Conservation (phyloP, 2,888 invertebrate genomes). For the Drosophila longiperda region DNA sequence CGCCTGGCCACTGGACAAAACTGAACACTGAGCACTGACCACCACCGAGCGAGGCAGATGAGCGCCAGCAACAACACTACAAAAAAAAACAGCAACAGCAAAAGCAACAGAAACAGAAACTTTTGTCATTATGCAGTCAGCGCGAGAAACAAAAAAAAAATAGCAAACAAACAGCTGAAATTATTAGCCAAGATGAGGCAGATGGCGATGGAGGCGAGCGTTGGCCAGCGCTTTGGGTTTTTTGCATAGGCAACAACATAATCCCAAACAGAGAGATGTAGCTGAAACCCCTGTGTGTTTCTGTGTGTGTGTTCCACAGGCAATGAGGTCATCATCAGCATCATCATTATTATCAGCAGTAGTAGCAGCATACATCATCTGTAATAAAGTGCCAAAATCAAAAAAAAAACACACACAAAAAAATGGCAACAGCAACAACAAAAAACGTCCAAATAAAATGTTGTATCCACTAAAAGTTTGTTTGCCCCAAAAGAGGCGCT, state of each 20-base stretch:
- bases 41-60: constrained; percentile 51
- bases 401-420: constrained; percentile 17
- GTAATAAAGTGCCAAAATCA: constrained; percentile 52
- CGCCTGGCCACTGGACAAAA: constrained; percentile 54
- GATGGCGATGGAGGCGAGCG: constrained; percentile 39
- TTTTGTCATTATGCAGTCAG: constrained; percentile 16
- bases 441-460: constrained; percentile 39
- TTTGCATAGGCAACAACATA: constrained; percentile 43
- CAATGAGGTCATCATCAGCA: constrained; percentile 75
- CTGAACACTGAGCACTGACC: constrained; percentile 53
- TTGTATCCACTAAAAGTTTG: constrained; percentile 48
- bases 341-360: constrained; percentile 35
- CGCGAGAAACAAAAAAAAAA: constrained; percentile 44
- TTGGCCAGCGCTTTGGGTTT: constrained; percentile 40
- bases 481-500: constrained; percentile 38
- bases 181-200: constrained; percentile 78
- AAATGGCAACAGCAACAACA: constrained; percentile 13
- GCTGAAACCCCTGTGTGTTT: background rate
- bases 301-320: constrained; percentile 43
- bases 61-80: constrained; percentile 39
- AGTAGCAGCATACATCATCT: constrained; percentile 73
- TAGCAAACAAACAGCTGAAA: constrained; percentile 64
- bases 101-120: constrained; percentile 32
- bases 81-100: constrained; percentile 30
- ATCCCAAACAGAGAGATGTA: constrained; percentile 28